Evolutionary conservation across 1,140 invertebrate genomes (phyloP).

Genomic region (Tachypleus tridentatus): DNA sequence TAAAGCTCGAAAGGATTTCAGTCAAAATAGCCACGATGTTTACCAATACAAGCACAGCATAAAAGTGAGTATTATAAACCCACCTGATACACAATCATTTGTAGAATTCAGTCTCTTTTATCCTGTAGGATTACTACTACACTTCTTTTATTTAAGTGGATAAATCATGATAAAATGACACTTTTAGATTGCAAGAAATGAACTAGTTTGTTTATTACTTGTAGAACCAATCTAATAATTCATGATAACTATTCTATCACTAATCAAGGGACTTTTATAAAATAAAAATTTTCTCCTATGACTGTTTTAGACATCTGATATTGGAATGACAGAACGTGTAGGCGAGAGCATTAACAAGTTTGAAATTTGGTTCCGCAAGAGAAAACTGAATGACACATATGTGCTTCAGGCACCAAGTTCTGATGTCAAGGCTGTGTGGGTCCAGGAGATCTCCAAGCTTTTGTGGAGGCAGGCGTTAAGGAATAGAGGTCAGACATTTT

Average conservation of each 20-base stretch:
- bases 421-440: conserved; percentile 18
- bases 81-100: too few species aligned
- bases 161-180: too few species aligned
- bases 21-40: conserved; percentile 18
- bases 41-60: conserved; percentile 23
- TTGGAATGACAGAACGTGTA: conserved; percentile 20
- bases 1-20: conserved; percentile 19
- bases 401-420: conserved; percentile 18
- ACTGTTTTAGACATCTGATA: conserved; percentile 17
- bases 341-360: conserved; percentile 21
- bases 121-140: too few species aligned
- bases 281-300: neutral
- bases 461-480: conserved; percentile 17
- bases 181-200: too few species aligned
- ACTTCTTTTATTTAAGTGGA: too few species aligned
- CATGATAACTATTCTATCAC: too few species aligned
- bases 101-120: too few species aligned
- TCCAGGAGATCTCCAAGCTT: conserved; percentile 12
- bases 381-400: conserved; percentile 19
- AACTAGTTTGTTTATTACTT: too few species aligned
- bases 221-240: too few species aligned
- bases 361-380: conserved; percentile 22
- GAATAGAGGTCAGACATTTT: conserved; percentile 14
- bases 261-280: too few species aligned
- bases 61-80: conserved; percentile 6